Base-by-base conservation (phyloP, 2,888 invertebrate genomes). In the Tetanocera ferruginea region DNA sequence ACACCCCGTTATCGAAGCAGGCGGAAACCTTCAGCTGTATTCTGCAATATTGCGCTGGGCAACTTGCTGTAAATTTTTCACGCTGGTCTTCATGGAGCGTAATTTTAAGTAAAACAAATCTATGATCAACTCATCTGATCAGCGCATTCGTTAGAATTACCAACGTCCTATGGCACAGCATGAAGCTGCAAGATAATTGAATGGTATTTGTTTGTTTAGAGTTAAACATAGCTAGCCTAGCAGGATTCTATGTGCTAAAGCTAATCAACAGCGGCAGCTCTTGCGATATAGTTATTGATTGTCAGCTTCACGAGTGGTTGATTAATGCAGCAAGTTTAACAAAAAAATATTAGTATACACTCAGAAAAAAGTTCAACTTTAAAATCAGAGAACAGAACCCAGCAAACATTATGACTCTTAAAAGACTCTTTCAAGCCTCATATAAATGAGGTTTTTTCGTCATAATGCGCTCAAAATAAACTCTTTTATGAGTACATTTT, bases 161-260 rank as follows among this genome's bases (percentile, higher is more conserved):
- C 43, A 43, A 11, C 43, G 14, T 43, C 43, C 11, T 34, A 31
- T 57, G 52, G 69, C 70, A 8, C 70, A 60, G 69, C 76, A 43
- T 69, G 70, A 8, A 49, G 28, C 19, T 57, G 62, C 23, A 76
- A 70, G n/a, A 51, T 76, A 76, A 76, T 70, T 76, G 70, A 76
- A 76, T 76, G 70, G 19, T 37, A 70, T 76, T 76, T 76, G 76
- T 70, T 76, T 55, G 60, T 43, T 72, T 43, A 62, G 49, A 14
- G 52, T 25, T 67, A 67, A 67, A 4, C 43, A 19, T 37, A 19
- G 19, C 11, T 23, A 6, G 9, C 14, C 14, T 9, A 9, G 34
- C 14, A 64, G 31, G n/a, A 31, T 34, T 64, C 31, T 64, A 17
- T 19, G n/a, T 37, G 19, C 23, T 64, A 14, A 0, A 25, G 49